These are phyloP conservation scores for Camelus dromedarius DNA, from an alignment of 2,113 vertebrate genomes.

Conservation along the genomic window DNA sequence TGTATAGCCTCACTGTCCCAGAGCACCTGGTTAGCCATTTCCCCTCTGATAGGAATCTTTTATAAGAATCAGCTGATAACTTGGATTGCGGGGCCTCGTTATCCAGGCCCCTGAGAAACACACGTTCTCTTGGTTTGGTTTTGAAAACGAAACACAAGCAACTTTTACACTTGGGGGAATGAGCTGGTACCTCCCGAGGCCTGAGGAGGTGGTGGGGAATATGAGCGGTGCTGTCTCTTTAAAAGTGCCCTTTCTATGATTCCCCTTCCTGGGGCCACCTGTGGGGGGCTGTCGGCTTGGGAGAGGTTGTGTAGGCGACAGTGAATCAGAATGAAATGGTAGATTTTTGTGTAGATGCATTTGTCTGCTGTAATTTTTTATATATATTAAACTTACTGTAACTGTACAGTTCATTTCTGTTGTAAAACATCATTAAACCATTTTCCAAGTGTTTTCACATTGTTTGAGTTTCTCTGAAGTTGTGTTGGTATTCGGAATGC, in stretches of 20 bases:
- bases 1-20: constrained; percentile 68
- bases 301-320: constrained; percentile 95
- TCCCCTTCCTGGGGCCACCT: constrained; percentile 81
- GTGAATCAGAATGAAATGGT: constrained; percentile 98
- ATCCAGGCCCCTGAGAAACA: constrained; percentile 69
- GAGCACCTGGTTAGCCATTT: constrained; percentile 66
- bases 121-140: constrained; percentile 65
- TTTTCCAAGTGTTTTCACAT: constrained; percentile 99
- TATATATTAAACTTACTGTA: constrained; percentile 99
- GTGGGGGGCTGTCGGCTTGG: constrained; percentile 86
- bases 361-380: constrained; percentile 99
- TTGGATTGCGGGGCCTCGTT: constrained; percentile 65
- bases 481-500: neutral
- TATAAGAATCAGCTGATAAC: constrained; percentile 71
- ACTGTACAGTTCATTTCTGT: constrained; percentile 99
- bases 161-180: constrained; percentile 80
- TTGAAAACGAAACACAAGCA: constrained; percentile 81
- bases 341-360: constrained; percentile 98
- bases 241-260: constrained; percentile 86
- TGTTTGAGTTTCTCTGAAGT: constrained; percentile 77
- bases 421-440: constrained; percentile 99
- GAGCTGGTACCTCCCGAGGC: constrained; percentile 76
- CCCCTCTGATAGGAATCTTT: constrained; percentile 62
- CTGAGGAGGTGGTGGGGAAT: constrained; percentile 71
- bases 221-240: constrained; percentile 91